Conservation (phyloP, 2,797 vertebrate species). For the Pseudochirops corinnae region DNA sequence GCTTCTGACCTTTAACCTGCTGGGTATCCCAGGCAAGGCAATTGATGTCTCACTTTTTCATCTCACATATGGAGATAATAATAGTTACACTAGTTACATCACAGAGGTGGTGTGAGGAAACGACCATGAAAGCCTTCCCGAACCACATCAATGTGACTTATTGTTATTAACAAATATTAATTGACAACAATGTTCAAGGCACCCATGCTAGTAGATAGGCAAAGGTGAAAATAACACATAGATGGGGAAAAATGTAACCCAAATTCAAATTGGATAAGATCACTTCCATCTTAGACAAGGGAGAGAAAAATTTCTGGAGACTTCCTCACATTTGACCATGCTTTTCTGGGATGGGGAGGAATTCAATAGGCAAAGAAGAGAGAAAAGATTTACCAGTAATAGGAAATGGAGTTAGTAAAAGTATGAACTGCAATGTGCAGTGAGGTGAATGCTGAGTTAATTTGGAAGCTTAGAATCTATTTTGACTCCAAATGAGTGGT, state of each 20-base stretch:
- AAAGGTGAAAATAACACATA: neutral
- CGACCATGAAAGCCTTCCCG: neutral
- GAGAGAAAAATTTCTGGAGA: neutral
- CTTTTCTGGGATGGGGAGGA: neutral
- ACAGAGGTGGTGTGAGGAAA: neutral
- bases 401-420: neutral
- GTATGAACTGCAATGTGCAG: neutral
- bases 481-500: neutral
- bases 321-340: neutral
- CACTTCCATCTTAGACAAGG: neutral
- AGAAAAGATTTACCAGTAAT: neutral
- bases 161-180: neutral
- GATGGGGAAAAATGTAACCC: neutral
- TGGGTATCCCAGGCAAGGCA: neutral
- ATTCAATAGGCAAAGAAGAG: neutral
- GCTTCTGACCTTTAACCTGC: neutral
- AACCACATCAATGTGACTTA: neutral
- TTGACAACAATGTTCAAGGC: neutral
- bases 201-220: neutral
- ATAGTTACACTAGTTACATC: neutral
- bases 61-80: neutral
- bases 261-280: neutral
- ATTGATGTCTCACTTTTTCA: neutral
- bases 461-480: conserved; percentile 56
- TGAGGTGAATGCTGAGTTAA: conserved; percentile 50